Evolutionary conservation across 2,113 vertebrate genomes (phyloP).

Genomic region (Camelus bactrianus): DNA sequence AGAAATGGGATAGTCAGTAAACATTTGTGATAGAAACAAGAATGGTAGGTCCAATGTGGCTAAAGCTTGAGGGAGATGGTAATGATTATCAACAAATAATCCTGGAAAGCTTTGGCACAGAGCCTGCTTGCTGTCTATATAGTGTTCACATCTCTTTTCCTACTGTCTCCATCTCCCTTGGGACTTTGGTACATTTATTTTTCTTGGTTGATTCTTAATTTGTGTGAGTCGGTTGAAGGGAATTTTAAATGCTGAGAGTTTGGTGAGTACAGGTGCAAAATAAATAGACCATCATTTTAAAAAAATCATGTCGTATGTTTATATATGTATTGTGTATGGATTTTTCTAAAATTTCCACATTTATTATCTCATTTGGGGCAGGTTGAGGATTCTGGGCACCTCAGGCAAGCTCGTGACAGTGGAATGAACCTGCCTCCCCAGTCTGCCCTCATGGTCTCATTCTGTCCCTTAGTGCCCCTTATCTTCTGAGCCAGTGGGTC

Average conservation of each 20-base stretch:
- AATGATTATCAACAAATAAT: not conserved
- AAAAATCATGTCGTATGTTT: not conserved
- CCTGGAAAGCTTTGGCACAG: not conserved
- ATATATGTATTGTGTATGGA: not conserved
- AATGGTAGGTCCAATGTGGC: not conserved
- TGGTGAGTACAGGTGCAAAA: not conserved
- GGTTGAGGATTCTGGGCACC: not conserved
- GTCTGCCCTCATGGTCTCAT: not conserved
- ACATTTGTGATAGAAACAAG: not conserved
- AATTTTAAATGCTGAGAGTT: not conserved
- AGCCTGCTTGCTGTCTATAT: not conserved
- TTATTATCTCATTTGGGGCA: not conserved
- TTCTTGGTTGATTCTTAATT: slow-evolving; percentile 21
- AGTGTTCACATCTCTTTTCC: not conserved
- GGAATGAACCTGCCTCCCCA: not conserved
- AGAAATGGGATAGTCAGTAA: not conserved
- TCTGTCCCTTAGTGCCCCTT: not conserved
- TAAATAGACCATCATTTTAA: not conserved
- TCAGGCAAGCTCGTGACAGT: not conserved
- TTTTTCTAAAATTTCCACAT: not conserved
- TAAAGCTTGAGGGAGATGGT: not conserved
- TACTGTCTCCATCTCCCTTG: not conserved
- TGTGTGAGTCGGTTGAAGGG: not conserved
- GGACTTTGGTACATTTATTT: not conserved
- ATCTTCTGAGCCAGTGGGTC: not conserved